phyloP scores from a whole-genome alignment of 2,888 invertebrate genomes.

The Agrypnus murinus region DNA sequence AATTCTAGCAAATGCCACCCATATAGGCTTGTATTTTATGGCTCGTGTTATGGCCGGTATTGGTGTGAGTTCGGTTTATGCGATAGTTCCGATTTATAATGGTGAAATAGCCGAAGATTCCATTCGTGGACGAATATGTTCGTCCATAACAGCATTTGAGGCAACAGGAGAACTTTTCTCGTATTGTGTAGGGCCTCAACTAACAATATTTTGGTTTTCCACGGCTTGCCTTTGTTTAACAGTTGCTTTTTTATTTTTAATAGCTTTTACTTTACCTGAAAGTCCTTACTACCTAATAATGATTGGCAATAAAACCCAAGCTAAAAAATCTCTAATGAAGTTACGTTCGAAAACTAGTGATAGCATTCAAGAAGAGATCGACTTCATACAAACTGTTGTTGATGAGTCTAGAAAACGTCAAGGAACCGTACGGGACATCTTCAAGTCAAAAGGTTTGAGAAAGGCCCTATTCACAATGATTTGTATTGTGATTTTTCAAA shows the following conservation, averaged over 20 bases:
- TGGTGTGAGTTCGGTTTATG: conserved; percentile 80
- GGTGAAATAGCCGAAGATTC: conserved; percentile 87
- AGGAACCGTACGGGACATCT: conserved; percentile 66
- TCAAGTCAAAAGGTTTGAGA: conserved; percentile 79
- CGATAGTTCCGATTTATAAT: conserved; percentile 85
- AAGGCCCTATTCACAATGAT: conserved; percentile 65
- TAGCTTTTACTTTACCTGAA: conserved; percentile 80
- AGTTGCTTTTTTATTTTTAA: conserved; percentile 73
- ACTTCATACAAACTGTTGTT: conserved; percentile 75
- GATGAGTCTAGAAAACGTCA: conserved; percentile 67
- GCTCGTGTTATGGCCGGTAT: conserved; percentile 75
- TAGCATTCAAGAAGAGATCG: conserved; percentile 79
- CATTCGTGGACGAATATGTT: conserved; percentile 84
- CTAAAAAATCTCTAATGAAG: conserved; percentile 77
- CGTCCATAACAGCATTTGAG: conserved; percentile 84
- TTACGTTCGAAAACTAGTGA: conserved; percentile 77
- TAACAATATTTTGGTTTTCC: conserved; percentile 59
- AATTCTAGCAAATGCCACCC: conserved; percentile 62
- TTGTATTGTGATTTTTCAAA: conserved; percentile 80
- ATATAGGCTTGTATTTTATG: conserved; percentile 61
- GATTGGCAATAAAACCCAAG: conserved; percentile 76
- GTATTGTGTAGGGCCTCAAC: conserved; percentile 56
- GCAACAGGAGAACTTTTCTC: conserved; percentile 77
- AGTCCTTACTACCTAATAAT: conserved; percentile 82
- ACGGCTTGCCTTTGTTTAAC: conserved; percentile 68